Conservation (phyloP, 37 sponge, comb jelly and placozoan species). For the Tethya wilhelma region DNA sequence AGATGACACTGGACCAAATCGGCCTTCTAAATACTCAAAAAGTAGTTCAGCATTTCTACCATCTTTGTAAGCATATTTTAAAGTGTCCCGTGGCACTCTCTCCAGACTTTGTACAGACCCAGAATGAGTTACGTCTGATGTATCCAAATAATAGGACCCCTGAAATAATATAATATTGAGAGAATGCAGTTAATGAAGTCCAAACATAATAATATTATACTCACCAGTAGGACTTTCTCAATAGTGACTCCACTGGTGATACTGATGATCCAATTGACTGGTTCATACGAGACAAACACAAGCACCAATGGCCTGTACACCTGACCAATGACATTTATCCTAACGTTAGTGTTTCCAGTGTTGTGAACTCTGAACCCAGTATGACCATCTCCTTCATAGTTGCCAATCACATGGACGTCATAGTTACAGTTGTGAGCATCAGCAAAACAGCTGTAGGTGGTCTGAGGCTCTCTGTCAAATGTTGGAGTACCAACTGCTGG, state of each 20-base stretch:
- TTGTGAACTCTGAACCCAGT: not conserved
- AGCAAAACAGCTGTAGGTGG: slow-evolving; percentile 30
- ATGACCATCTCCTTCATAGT: not conserved
- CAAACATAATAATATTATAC: not conserved
- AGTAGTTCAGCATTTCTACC: not conserved
- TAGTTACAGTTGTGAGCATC: slow-evolving; percentile 16
- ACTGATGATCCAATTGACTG: slow-evolving; percentile 12
- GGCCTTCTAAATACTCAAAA: not conserved
- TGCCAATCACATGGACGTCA: slow-evolving; percentile 21
- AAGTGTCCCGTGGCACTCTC: not conserved
- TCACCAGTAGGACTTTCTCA: slow-evolving; percentile 21
- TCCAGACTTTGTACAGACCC: not conserved
- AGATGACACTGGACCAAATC: not conserved
- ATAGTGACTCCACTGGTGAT: not conserved
- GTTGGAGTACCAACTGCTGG: not conserved
- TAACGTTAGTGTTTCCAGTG: slow-evolving; percentile 8
- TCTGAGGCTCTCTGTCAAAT: not conserved
- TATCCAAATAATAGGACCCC: not conserved
- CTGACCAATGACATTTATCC: not conserved
- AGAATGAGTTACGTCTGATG: not conserved
- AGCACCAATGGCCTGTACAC: not conserved
- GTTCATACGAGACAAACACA: slow-evolving; percentile 20
- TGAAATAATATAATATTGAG: not conserved
- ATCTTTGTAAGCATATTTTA: not conserved
- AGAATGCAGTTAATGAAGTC: not conserved